A percentile compares a stretch with the other conserved stretches of the same genome.
Evolutionary conservation across 2,888 invertebrate species (phyloP).

Genomic region (Coelinius sp.): DNA sequence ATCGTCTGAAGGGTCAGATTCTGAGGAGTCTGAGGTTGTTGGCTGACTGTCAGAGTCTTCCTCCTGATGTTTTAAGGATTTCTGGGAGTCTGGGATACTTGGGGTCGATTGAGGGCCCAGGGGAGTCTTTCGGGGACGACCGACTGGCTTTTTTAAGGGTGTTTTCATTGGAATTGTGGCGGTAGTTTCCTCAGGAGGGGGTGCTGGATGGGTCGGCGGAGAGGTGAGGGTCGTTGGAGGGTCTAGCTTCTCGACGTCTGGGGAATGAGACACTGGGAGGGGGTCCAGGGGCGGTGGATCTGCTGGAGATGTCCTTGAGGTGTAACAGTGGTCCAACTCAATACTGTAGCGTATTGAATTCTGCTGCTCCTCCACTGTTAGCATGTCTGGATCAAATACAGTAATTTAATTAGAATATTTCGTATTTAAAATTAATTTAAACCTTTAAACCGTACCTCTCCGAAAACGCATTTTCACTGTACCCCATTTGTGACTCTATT

Average conservation of each 20-base stretch:
- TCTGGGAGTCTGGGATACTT: neutral
- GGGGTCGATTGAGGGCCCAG: neutral
- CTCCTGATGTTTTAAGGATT: conserved; percentile 35
- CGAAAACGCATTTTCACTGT: too few species aligned
- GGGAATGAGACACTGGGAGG: conserved; percentile 57
- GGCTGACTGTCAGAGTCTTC: conserved; percentile 50
- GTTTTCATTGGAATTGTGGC: neutral
- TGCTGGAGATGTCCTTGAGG: conserved; percentile 74
- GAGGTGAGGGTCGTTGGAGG: conserved; percentile 36
- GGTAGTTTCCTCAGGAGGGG: neutral
- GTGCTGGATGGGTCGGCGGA: conserved; percentile 30
- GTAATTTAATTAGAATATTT: conserved; percentile 11
- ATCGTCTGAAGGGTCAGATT: conserved; percentile 65
- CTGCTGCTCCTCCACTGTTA: conserved; percentile 73
- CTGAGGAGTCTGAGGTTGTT: conserved; percentile 63
- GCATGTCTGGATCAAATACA: conserved; percentile 68
- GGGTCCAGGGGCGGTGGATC: conserved; percentile 74
- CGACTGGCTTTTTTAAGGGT: conserved; percentile 23
- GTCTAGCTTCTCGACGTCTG: conserved; percentile 55
- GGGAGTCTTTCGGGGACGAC: conserved; percentile 35
- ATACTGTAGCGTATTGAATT: conserved; percentile 73
- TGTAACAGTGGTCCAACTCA: conserved; percentile 87
- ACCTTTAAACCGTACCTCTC: too few species aligned
- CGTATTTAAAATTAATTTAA: conserved; percentile 5
- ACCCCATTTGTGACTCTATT: too few species aligned